Percentiles rank a stretch among this genome's conserved stretches.
phyloP scores from a whole-genome alignment of 1,140 invertebrate species.

The Drosophila gunungcola region DNA sequence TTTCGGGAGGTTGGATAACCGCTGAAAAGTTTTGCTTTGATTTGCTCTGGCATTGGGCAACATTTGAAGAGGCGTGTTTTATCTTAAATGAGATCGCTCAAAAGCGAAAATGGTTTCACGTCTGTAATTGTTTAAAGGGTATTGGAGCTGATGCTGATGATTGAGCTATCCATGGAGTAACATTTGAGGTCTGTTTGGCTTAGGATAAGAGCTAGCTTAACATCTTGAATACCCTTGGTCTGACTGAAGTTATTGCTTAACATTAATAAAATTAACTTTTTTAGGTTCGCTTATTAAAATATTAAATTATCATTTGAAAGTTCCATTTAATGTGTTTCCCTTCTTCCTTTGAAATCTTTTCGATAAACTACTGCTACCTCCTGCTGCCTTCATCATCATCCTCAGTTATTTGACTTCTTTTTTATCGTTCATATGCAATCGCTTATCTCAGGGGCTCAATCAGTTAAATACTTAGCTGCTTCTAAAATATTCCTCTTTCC shows the following conservation, averaged over 20 bases:
- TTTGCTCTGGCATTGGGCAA: conserved; percentile 36
- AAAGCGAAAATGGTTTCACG: conserved; percentile 34
- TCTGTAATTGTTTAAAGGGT: conserved; percentile 18
- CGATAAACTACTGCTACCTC: conserved; percentile 1
- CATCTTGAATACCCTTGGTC: not conserved
- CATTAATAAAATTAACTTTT: not conserved
- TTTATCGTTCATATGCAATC: conserved; percentile 33
- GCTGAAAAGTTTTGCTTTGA: conserved; percentile 33
- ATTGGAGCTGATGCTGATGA: conserved; percentile 10
- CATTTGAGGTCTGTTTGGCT: not conserved
- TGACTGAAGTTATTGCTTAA: not conserved
- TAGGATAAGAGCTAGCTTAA: not conserved
- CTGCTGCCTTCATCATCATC: conserved; percentile 17
- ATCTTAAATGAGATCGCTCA: conserved; percentile 61
- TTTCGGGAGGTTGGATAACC: conserved; percentile 51
- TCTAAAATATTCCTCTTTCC: conserved; percentile 18
- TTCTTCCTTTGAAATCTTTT: not conserved
- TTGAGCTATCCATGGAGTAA: not conserved
- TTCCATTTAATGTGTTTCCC: not conserved
- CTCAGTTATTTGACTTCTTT: conserved; percentile 1
- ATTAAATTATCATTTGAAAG: not conserved
- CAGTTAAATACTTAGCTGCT: conserved; percentile 38
- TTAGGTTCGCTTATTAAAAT: not conserved
- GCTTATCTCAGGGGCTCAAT: conserved; percentile 41
- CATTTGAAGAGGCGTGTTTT: conserved; percentile 45